Conservation (phyloP, 2,888 invertebrate genomes). For the Phyllotreta cruciferae region DNA sequence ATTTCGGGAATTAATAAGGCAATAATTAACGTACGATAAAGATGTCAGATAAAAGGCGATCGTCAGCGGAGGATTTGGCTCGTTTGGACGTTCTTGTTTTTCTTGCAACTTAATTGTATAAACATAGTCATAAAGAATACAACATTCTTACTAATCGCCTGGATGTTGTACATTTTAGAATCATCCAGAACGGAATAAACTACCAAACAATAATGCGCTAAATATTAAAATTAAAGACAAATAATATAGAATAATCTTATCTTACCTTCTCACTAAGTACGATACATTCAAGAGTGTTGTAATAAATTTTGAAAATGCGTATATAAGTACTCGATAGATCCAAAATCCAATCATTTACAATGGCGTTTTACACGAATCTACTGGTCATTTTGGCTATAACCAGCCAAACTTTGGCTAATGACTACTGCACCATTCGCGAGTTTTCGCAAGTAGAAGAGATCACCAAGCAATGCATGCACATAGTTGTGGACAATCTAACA, state of each 20-base stretch:
- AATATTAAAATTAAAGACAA: too few relatives aligned
- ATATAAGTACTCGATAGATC: too few relatives aligned
- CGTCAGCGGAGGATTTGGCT: slow-evolving; percentile 13
- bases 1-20: slow-evolving; percentile 6
- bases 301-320: too few relatives aligned
- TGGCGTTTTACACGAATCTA: too few relatives aligned
- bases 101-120: slow-evolving; percentile 12
- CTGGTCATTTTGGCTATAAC: too few relatives aligned
- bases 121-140: slow-evolving; percentile 4
- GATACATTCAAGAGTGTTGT: too few relatives aligned
- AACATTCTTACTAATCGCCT: not conserved
- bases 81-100: slow-evolving; percentile 14
- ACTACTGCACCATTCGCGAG: slow-evolving; percentile 11
- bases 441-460: slow-evolving; percentile 7
- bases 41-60: slow-evolving; percentile 11
- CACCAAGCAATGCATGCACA: slow-evolving; percentile 11
- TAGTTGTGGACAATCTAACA: slow-evolving; percentile 8
- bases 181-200: not conserved
- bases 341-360: too few relatives aligned
- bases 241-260: too few relatives aligned
- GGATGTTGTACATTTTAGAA: slow-evolving; percentile 3
- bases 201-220: too few relatives aligned
- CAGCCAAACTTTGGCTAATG: not conserved
- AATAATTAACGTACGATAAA: slow-evolving; percentile 11
- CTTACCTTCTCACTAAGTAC: too few relatives aligned